phyloP scores from a whole-genome alignment of 2,888 invertebrate genomes.

The Atherix ibis region DNA sequence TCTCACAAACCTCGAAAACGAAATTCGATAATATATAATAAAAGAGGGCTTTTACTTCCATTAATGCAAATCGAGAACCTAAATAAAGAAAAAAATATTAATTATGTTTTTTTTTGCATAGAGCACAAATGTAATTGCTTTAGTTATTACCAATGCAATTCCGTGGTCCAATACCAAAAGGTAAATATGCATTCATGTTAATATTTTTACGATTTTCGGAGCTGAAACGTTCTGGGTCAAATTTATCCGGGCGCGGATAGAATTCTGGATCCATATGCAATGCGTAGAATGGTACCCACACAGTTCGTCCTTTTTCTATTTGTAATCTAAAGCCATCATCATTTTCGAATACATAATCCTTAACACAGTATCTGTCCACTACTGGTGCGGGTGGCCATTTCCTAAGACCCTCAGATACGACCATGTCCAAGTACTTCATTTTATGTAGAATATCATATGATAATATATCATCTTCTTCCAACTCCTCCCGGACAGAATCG shows the following conservation, averaged over 20 bases:
- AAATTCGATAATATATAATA: conserved; percentile 6
- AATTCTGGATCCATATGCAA: conserved; percentile 32
- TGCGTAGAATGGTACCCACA: conserved; percentile 22
- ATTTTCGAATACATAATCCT: conserved; percentile 29
- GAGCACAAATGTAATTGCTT: background rate
- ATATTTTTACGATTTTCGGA: conserved; percentile 33
- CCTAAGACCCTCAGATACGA: conserved; percentile 37
- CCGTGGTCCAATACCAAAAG: conserved; percentile 37
- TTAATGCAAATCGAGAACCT: conserved; percentile 10
- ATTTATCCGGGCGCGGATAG: conserved; percentile 34
- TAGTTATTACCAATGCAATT: conserved; percentile 34
- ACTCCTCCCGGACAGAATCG: conserved; percentile 25
- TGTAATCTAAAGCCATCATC: conserved; percentile 10
- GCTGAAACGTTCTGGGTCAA: conserved; percentile 37
- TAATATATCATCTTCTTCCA: conserved; percentile 26
- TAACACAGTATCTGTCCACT: conserved; percentile 35
- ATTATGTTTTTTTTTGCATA: background rate
- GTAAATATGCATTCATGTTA: conserved; percentile 27
- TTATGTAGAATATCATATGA: conserved; percentile 37
- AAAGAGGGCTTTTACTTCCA: conserved; percentile 8
- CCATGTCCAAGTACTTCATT: conserved; percentile 46
- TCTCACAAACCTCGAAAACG: conserved; percentile 3
- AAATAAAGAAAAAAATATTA: background rate
- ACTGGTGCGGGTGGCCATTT: conserved; percentile 33
- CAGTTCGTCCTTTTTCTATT: conserved; percentile 7